Percentiles rank a stretch among this genome's conserved stretches.
These are phyloP conservation scores for Flexamia atlantica DNA, from an alignment of 2,888 invertebrate species.

Conservation along the genomic window DNA sequence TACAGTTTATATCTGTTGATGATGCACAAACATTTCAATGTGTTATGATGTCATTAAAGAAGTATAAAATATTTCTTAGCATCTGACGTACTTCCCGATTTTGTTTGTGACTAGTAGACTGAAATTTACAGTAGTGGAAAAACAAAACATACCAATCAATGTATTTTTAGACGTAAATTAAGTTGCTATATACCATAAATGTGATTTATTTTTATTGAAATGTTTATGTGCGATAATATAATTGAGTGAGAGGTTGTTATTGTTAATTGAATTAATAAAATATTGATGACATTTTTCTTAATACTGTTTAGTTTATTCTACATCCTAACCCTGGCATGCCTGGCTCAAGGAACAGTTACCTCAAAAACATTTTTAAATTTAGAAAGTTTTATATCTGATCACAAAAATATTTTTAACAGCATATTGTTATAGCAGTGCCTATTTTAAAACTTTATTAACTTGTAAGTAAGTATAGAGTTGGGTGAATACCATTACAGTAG, in stretches of 20 bases:
- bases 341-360: too few species aligned
- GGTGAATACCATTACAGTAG: too few species aligned
- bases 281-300: conserved; percentile 28
- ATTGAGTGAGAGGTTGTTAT: conserved; percentile 6
- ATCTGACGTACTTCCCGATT: neutral
- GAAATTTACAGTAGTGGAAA: neutral
- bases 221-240: neutral
- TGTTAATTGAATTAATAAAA: conserved; percentile 21
- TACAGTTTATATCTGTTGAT: too few species aligned
- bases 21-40: neutral
- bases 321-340: too few species aligned
- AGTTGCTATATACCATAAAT: neutral
- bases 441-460: too few species aligned
- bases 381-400: too few species aligned
- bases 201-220: conserved; percentile 38
- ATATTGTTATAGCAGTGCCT: too few species aligned
- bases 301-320: neutral
- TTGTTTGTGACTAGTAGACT: conserved; percentile 10
- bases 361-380: too few species aligned
- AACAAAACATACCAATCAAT: neutral
- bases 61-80: neutral
- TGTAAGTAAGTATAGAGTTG: too few species aligned
- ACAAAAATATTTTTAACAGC: too few species aligned
- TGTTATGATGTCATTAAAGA: neutral
- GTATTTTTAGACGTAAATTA: conserved; percentile 23